Percentiles rank a stretch among this genome's conserved stretches.
Conservation (phyloP, 1,140 invertebrate genomes). For the Stegodyphus dumicola region DNA sequence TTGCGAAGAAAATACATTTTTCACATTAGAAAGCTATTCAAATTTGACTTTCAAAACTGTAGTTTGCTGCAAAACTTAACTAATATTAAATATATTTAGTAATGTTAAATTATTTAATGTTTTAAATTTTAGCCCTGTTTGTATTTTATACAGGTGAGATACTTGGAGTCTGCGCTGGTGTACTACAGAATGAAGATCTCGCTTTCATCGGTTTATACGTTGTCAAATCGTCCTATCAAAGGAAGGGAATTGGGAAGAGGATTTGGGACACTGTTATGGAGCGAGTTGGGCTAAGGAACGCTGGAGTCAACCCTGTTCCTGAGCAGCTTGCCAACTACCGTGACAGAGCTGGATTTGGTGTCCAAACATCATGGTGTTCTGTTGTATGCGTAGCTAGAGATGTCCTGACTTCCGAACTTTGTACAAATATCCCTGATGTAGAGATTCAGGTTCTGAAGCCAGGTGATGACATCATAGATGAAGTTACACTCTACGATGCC, state of each 20-base stretch:
- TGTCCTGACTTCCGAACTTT: background rate
- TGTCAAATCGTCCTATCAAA: slow-evolving; percentile 59
- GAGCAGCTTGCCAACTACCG: slow-evolving; percentile 62
- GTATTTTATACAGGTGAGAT: slow-evolving; percentile 48
- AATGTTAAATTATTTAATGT: no score
- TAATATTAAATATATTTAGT: no score
- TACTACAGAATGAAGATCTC: slow-evolving; percentile 51
- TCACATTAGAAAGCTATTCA: no score
- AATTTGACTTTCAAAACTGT: no score
- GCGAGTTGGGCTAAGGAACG: slow-evolving; percentile 61
- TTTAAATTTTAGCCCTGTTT: no score
- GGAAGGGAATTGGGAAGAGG: slow-evolving; percentile 61
- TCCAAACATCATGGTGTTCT: slow-evolving; percentile 8
- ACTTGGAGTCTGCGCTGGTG: slow-evolving; percentile 61
- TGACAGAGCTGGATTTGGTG: slow-evolving; percentile 60
- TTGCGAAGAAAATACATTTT: no score
- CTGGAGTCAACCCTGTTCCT: slow-evolving; percentile 63
- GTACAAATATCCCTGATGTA: background rate
- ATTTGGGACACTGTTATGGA: slow-evolving; percentile 62
- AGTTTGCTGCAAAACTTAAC: no score
- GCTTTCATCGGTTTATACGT: slow-evolving; percentile 64
- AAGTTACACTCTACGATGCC: slow-evolving; percentile 6
- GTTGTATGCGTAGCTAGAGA: background rate
- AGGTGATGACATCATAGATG: background rate
- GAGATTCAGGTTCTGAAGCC: background rate